Evolutionary conservation across 2,113 vertebrate genomes (phyloP).

Genomic region (Menidia beryllina): DNA sequence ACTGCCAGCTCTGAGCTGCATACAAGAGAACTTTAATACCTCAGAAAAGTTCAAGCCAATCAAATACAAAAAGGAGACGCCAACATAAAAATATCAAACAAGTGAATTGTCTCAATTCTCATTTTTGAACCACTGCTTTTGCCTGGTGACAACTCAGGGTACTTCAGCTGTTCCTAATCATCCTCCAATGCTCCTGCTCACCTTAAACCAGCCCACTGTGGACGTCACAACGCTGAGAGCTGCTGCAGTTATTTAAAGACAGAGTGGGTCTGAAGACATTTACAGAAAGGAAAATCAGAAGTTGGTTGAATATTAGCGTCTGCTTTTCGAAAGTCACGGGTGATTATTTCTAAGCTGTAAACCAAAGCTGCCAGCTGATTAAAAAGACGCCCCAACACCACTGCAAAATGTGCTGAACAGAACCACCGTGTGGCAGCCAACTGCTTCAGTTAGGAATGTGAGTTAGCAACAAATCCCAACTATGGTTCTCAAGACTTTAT

Average conservation of each 20-base stretch:
- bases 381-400: background rate
- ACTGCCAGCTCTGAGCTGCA: background rate
- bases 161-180: background rate
- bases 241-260: too few relatives aligned
- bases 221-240: background rate
- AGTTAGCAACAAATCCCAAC: background rate
- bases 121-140: constrained; percentile 1
- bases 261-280: too few relatives aligned
- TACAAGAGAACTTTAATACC: background rate
- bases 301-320: too few relatives aligned
- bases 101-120: constrained; percentile 9
- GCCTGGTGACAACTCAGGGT: constrained; percentile 16
- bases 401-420: constrained; percentile 10
- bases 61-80: too few relatives aligned
- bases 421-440: constrained; percentile 23
- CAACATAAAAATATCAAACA: background rate
- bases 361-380: background rate
- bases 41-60: background rate
- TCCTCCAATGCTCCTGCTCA: background rate
- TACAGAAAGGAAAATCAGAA: too few relatives aligned
- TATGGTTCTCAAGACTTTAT: background rate
- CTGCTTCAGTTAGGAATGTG: background rate
- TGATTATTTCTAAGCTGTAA: background rate
- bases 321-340: background rate
- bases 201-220: background rate